Conservation (phyloP, 2,888 invertebrate species). For the Prostheceraeus crozeri region DNA sequence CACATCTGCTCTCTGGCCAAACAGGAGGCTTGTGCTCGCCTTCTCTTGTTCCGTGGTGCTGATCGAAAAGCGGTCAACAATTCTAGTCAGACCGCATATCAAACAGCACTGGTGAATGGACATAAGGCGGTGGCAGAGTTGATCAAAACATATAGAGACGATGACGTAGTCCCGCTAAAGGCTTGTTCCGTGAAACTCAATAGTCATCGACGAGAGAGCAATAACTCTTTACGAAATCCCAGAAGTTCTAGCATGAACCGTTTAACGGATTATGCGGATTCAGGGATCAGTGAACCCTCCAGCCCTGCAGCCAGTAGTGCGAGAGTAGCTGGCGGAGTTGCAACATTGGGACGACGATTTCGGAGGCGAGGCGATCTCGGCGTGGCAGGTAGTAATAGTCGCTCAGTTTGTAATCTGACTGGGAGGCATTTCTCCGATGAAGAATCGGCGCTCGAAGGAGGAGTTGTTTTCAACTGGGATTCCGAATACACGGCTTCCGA, state of each 20-base stretch:
- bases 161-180: too few relatives aligned
- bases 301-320: not conserved
- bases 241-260: constrained; percentile 18
- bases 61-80: constrained; percentile 86
- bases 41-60: constrained; percentile 86
- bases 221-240: constrained; percentile 22
- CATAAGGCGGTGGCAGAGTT: constrained; percentile 88
- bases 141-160: constrained; percentile 83
- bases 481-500: not conserved
- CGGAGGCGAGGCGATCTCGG: not conserved
- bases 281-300: not conserved
- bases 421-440: too few relatives aligned
- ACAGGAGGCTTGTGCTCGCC: constrained; percentile 74
- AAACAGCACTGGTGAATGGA: constrained; percentile 92
- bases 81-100: constrained; percentile 94
- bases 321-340: not conserved
- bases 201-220: constrained; percentile 26
- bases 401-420: not conserved
- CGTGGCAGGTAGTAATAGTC: not conserved
- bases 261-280: too few relatives aligned
- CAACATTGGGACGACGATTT: not conserved
- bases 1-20: constrained; percentile 72
- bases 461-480: constrained; percentile 17
- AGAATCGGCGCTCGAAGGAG: too few relatives aligned
- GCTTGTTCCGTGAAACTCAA: too few relatives aligned